Conservation (phyloP, 2,113 vertebrate genomes). For the Vulpes lagopus region DNA sequence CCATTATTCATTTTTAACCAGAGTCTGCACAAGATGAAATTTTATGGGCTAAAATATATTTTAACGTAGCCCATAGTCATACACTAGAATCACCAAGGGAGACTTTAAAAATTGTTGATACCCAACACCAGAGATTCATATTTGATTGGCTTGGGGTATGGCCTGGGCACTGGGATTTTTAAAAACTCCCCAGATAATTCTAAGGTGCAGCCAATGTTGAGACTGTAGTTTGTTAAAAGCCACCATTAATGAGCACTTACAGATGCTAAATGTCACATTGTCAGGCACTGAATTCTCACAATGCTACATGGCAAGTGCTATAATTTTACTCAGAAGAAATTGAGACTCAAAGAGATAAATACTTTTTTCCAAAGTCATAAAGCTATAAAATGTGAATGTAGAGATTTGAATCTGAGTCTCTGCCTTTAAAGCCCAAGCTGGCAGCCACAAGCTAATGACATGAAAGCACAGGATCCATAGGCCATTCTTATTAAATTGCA, state of each 20-base stretch:
- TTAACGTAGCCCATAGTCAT: neutral
- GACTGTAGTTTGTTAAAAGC: neutral
- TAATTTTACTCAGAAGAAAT: neutral
- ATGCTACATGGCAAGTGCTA: neutral
- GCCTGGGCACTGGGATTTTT: neutral
- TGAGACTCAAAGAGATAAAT: neutral
- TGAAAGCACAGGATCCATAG: neutral
- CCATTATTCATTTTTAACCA: constrained; percentile 8
- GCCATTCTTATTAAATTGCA: neutral
- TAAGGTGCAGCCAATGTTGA: neutral
- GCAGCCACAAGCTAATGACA: neutral
- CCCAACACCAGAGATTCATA: neutral
- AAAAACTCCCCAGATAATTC: neutral
- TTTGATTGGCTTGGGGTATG: neutral
- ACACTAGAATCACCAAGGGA: neutral
- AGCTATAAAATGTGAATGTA: neutral
- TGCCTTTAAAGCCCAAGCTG: neutral
- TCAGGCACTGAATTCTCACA: neutral
- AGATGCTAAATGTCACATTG: neutral
- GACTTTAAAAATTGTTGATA: neutral
- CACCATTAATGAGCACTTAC: neutral
- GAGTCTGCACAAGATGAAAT: neutral
- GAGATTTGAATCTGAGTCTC: neutral
- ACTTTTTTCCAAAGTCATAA: neutral
- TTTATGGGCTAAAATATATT: neutral